Evolutionary conservation across 1,140 invertebrate genomes (phyloP).

Genomic region (Sycobia sp.): DNA sequence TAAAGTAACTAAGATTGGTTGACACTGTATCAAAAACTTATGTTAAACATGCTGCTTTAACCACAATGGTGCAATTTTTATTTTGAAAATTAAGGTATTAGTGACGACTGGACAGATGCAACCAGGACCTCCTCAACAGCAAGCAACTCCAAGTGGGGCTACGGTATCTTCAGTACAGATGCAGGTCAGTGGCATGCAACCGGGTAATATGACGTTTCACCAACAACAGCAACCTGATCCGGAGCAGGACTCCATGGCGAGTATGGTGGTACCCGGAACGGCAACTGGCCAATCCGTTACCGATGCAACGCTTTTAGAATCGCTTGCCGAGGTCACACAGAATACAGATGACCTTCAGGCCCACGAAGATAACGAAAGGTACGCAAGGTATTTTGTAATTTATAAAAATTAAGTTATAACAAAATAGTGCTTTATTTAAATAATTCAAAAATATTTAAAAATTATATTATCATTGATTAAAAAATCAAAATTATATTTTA

Average conservation of each 20-base stretch:
- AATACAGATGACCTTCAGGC: slow-evolving; percentile 57
- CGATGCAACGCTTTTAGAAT: slow-evolving; percentile 56
- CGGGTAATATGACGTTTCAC: slow-evolving; percentile 43
- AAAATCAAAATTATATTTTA: no score
- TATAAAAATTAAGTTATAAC: background rate
- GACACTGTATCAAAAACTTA: no score
- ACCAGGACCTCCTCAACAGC: slow-evolving; percentile 40
- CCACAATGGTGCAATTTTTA: no score
- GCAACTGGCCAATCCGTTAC: slow-evolving; percentile 40
- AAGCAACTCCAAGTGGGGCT: slow-evolving; percentile 34
- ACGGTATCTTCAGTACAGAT: no score
- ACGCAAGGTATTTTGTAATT: background rate
- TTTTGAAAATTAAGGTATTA: no score
- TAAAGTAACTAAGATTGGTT: no score
- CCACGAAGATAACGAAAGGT: slow-evolving; percentile 72
- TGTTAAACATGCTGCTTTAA: no score
- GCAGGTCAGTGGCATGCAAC: slow-evolving; percentile 45
- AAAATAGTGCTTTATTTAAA: background rate
- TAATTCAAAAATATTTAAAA: no score
- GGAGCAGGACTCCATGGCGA: slow-evolving; percentile 57
- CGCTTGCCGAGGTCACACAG: slow-evolving; percentile 58
- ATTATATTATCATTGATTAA: no score
- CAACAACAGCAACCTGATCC: slow-evolving; percentile 42
- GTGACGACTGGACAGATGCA: slow-evolving; percentile 35
- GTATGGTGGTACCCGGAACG: slow-evolving; percentile 40